Evolutionary conservation across 2,888 invertebrate species (phyloP).

Genomic region (Blera fallax): DNA sequence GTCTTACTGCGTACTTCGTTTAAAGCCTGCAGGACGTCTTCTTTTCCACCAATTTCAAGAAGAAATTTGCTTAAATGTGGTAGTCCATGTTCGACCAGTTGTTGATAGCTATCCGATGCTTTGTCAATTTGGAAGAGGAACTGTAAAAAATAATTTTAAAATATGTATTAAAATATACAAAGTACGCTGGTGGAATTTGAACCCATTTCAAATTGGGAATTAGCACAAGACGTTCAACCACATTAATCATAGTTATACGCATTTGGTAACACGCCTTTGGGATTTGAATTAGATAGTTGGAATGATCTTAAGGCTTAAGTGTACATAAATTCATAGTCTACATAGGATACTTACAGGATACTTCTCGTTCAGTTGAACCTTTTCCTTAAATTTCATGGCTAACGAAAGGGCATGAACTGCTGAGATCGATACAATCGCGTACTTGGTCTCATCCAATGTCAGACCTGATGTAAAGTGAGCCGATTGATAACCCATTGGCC

Average conservation of each 20-base stretch:
- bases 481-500: conserved; percentile 80
- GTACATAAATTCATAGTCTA: too few relatives aligned
- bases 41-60: conserved; percentile 85
- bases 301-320: too few relatives aligned
- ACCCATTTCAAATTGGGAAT: too few relatives aligned
- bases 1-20: conserved; percentile 85
- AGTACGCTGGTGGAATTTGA: too few relatives aligned
- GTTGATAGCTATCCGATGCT: conserved; percentile 91
- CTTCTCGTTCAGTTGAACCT: conserved; percentile 75
- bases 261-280: too few relatives aligned
- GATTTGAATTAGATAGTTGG: too few relatives aligned
- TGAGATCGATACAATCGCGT: conserved; percentile 88
- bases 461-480: conserved; percentile 75
- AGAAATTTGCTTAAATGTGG: conserved; percentile 89
- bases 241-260: too few relatives aligned
- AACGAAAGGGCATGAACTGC: conserved; percentile 89
- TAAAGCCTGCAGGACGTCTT: conserved; percentile 85
- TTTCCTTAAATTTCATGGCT: conserved; percentile 84
- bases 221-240: too few relatives aligned
- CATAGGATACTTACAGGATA: conserved; percentile 75
- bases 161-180: background rate
- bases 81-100: conserved; percentile 89
- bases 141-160: conserved; percentile 33
- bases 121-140: conserved; percentile 90
- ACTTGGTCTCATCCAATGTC: conserved; percentile 84